A percentile compares a stretch with the other conserved stretches of the same genome.
Conservation (phyloP, 2,888 invertebrate genomes). For the Eristalinus sepulchralis region DNA sequence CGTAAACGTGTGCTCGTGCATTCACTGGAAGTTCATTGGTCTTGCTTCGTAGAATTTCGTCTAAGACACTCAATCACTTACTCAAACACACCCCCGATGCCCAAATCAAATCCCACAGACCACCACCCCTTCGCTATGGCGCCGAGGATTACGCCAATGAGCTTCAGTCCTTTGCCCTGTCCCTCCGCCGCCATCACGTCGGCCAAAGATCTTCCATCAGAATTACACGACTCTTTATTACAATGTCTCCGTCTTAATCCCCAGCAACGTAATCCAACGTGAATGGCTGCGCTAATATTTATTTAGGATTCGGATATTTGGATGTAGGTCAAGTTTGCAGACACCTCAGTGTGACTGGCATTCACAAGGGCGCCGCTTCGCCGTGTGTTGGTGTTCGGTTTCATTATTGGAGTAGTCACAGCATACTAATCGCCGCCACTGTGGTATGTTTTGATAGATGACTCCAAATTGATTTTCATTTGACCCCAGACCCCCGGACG, state of each 20-base stretch:
- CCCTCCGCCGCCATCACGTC: no score
- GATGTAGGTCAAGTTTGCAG: conserved; percentile 44
- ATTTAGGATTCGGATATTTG: conserved; percentile 17
- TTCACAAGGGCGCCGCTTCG: neutral
- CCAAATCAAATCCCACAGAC: no score
- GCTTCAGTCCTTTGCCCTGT: neutral
- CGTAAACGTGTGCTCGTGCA: no score
- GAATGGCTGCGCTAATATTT: conserved; percentile 30
- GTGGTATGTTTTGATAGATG: conserved; percentile 6
- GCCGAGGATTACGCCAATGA: no score
- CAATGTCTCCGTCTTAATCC: conserved; percentile 2
- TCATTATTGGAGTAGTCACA: conserved; percentile 6
- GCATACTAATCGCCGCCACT: neutral
- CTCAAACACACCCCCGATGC: no score
- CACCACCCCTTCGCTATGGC: no score
- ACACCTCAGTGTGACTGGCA: conserved; percentile 20
- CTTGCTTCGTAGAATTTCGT: no score
- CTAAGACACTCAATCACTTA: no score
- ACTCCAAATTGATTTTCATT: conserved; percentile 16
- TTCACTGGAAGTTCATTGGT: no score
- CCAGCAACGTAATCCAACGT: conserved; percentile 9
- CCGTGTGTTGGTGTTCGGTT: neutral
- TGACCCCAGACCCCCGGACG: neutral
- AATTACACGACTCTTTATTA: conserved; percentile 22
- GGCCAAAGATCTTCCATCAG: neutral